These are phyloP conservation scores for Rhynchopsitta pachyrhyncha DNA, from an alignment of 2,113 vertebrate species.

Conservation along the genomic window DNA sequence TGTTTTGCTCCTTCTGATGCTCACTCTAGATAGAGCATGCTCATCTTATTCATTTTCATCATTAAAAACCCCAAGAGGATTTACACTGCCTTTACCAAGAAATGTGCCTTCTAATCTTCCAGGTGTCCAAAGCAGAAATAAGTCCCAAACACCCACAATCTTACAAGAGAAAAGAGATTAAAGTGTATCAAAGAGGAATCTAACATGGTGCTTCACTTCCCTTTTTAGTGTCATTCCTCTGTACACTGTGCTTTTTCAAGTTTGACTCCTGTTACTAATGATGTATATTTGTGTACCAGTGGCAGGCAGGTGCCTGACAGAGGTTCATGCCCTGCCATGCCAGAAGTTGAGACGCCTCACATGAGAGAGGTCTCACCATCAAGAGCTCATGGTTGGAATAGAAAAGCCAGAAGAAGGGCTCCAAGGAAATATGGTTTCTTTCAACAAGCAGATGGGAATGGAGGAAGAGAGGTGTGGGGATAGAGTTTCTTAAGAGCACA, in stretches of 20 bases:
- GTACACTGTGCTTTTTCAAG: not conserved
- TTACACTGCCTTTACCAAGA: not conserved
- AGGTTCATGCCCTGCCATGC: not conserved
- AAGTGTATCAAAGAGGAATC: not conserved
- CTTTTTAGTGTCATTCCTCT: not conserved
- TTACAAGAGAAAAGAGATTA: not conserved
- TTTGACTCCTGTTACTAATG: fast-evolving
- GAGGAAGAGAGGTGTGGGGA: not conserved
- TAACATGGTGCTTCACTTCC: not conserved
- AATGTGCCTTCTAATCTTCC: not conserved
- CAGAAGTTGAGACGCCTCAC: not conserved
- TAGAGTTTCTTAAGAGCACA: not conserved
- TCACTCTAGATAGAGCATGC: not conserved
- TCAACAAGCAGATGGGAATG: not conserved
- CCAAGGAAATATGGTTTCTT: not conserved
- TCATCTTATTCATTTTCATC: not conserved
- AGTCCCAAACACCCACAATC: not conserved
- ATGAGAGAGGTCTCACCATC: not conserved
- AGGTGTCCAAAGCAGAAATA: not conserved
- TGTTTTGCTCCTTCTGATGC: not conserved
- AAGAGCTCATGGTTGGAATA: not conserved
- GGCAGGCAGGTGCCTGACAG: not conserved
- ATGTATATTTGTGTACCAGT: not conserved
- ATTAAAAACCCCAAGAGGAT: not conserved
- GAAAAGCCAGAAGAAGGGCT: not conserved